These are phyloP conservation scores for Anguilla rostrata DNA, from an alignment of 2,113 vertebrate species.

Conservation along the genomic window DNA sequence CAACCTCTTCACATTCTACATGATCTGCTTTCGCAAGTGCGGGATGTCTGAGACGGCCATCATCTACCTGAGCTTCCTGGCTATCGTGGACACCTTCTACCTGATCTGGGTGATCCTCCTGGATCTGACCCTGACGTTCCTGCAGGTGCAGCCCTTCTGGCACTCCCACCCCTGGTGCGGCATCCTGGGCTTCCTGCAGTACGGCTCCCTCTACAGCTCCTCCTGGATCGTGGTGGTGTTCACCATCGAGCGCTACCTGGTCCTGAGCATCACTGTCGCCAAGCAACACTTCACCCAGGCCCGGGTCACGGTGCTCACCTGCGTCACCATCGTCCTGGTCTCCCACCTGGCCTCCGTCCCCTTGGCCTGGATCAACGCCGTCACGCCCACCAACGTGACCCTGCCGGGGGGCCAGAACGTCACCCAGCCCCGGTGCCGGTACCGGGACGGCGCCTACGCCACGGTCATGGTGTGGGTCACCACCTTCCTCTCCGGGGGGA, in stretches of 20 bases:
- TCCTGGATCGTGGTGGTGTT: slow-evolving; percentile 74
- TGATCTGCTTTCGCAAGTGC: slow-evolving; percentile 69
- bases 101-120: slow-evolving; percentile 73
- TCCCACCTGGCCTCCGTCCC: slow-evolving; percentile 68
- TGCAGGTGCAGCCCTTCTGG: slow-evolving; percentile 70
- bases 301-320: slow-evolving; percentile 55
- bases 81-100: slow-evolving; percentile 67
- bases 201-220: slow-evolving; percentile 67
- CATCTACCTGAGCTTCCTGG: slow-evolving; percentile 68
- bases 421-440: slow-evolving; percentile 57
- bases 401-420: slow-evolving; percentile 42
- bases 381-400: slow-evolving; percentile 46
- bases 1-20: slow-evolving; percentile 75
- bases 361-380: slow-evolving; percentile 65
- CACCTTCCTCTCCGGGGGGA: slow-evolving; percentile 66
- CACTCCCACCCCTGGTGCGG: slow-evolving; percentile 66
- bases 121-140: slow-evolving; percentile 71
- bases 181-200: slow-evolving; percentile 67
- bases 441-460: slow-evolving; percentile 56
- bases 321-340: slow-evolving; percentile 53
- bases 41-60: slow-evolving; percentile 68
- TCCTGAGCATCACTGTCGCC: slow-evolving; percentile 55
- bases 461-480: slow-evolving; percentile 69
- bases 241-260: slow-evolving; percentile 72
- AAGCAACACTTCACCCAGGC: slow-evolving; percentile 57